Evolutionary conservation across 2,888 invertebrate genomes (phyloP), one percentile per base, ranked within the genome.

Genomic region (Mystacides longicornis): DNA sequence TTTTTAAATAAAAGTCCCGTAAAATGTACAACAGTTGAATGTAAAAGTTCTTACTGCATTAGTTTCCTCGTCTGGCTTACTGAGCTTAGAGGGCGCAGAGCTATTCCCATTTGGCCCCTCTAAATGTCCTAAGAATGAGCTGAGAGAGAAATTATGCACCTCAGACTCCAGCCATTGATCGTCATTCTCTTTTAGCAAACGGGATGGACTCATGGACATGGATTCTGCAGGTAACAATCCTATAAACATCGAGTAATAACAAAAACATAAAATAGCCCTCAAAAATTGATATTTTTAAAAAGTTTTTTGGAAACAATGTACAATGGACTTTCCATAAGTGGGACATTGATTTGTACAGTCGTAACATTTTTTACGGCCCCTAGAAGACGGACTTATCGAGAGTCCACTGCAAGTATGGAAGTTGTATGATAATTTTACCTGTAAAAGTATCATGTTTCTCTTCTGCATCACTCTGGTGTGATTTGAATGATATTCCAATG

Each of bases 121-220:
- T 61, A 92, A 77, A 65, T 89, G 89, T 0, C 87, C 87, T 52
- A 93, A 77, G 67, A 93, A 84, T 71, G 89, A 90, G 70, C 89
- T 90, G 51, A 93, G 77, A 4, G 92, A 93, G 73, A 91, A 89
- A 72, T 93, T 93, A 54, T 83, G 86, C 48, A 87, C 88, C 67
- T 89, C 85, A 50, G 84, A 81, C 65, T 81, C 86, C 31, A 87
- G 75, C 89, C 89, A 89, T 54, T 81, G 79, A 62, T 80, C 79
- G 63, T 84, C 85, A 49, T 80, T 78, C 58, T 85, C 85, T 59
- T 82, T 81, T 57, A 87, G 71, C 63, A 87, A 73, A 45, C 82
- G 77, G 51, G 85, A 83, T 14, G 87, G 86, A 20, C 85, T 86
- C 63, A 82, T 68, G 1, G 74, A 66, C 69, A 74, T 66, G 47